A percentile compares a stretch with the other conserved stretches of the same genome.
phyloP scores from a whole-genome alignment of 1,140 invertebrate genomes.

The Procambarus virginalis region DNA sequence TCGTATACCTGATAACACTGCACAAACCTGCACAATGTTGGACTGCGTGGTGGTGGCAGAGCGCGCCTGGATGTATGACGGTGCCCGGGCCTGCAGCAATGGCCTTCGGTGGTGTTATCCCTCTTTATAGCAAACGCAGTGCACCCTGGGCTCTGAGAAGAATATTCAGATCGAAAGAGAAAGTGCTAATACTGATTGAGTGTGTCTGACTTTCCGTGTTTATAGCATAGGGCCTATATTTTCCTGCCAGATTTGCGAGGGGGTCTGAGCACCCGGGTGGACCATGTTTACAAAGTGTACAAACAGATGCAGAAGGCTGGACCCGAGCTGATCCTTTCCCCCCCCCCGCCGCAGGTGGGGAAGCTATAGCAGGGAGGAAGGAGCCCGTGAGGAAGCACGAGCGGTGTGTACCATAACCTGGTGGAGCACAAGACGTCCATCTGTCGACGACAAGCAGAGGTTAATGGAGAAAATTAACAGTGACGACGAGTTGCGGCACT shows the following conservation, averaged over 20 bases:
- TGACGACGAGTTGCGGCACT: constrained; percentile 78
- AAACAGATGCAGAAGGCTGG: constrained; percentile 90
- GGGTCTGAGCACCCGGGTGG: constrained; percentile 79
- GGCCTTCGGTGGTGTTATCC: constrained; percentile 54
- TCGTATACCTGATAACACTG: too few species aligned
- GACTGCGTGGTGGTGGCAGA: too few species aligned
- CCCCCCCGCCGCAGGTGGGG: constrained; percentile 84
- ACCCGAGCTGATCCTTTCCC: constrained; percentile 90
- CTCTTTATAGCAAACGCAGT: constrained; percentile 63
- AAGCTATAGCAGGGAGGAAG: too few species aligned
- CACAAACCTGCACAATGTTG: too few species aligned
- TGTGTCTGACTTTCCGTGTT: constrained; percentile 86
- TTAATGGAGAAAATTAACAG: constrained; percentile 88
- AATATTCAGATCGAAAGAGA: constrained; percentile 59
- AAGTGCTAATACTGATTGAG: constrained; percentile 56
- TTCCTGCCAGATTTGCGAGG: constrained; percentile 92
- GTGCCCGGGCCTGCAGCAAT: constrained; percentile 21
- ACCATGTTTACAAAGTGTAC: constrained; percentile 88
- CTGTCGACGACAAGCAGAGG: constrained; percentile 82
- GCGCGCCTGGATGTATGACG: constrained; percentile 57
- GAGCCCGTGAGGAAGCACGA: constrained; percentile 71
- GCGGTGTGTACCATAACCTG: constrained; percentile 77
- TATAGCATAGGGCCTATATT: constrained; percentile 93
- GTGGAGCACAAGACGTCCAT: constrained; percentile 81
- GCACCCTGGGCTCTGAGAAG: constrained; percentile 47